Conservation (phyloP, 2,797 vertebrate genomes). For the Sebastes elongatus region DNA sequence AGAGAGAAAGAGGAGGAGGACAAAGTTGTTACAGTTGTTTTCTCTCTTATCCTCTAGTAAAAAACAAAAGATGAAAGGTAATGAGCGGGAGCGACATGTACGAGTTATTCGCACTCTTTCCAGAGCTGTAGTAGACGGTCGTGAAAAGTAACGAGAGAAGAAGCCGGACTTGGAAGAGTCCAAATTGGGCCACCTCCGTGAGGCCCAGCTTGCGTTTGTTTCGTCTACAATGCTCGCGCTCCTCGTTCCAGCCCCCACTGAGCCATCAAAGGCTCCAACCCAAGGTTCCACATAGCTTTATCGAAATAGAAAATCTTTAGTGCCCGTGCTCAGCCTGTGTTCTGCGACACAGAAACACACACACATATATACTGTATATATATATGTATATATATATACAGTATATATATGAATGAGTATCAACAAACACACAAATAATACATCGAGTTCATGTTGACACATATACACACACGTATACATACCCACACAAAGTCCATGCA, state of each 20-base stretch:
- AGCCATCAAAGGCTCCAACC: constrained; percentile 59
- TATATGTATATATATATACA: not conserved
- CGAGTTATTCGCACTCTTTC: not conserved
- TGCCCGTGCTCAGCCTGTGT: constrained; percentile 44
- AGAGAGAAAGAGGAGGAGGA: constrained; percentile 60
- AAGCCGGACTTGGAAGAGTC: constrained; percentile 27
- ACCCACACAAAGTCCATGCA: not conserved
- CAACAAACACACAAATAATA: constrained; percentile 7
- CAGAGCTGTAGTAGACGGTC: not conserved
- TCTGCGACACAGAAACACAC: constrained; percentile 21
- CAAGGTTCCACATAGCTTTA: constrained; percentile 63
- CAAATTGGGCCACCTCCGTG: constrained; percentile 47
- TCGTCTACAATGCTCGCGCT: constrained; percentile 21
- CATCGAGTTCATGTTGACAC: not conserved
- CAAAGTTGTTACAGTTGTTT: constrained; percentile 78
- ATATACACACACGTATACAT: not conserved
- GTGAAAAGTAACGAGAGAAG: constrained; percentile 12
- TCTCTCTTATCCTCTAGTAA: constrained; percentile 49
- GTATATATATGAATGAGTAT: not conserved
- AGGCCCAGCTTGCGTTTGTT: constrained; percentile 44
- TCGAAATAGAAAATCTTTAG: constrained; percentile 58
- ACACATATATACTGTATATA: not conserved
- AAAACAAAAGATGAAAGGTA: constrained; percentile 33
- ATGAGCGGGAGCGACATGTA: not conserved
- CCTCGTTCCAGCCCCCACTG: constrained; percentile 21